These are phyloP conservation scores for Patagioenas fasciata DNA, from an alignment of 2,113 vertebrate species.

Conservation along the genomic window DNA sequence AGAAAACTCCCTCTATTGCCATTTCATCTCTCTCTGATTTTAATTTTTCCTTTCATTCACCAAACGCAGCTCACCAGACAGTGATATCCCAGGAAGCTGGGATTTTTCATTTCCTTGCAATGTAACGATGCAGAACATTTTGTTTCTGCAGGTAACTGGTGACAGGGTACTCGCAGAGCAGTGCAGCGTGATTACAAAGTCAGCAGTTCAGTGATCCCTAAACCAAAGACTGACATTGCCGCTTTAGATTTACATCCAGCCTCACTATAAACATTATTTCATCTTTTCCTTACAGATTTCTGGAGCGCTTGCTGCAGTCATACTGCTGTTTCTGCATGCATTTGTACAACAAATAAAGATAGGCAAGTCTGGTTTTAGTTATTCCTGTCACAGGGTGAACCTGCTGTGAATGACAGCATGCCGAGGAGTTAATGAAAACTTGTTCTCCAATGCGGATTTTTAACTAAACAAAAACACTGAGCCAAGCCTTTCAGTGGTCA, in stretches of 20 bases:
- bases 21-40: background rate
- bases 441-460: background rate
- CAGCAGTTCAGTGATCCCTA: background rate
- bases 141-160: background rate
- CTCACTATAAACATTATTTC: background rate
- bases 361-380: constrained; percentile 31
- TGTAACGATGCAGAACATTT: background rate
- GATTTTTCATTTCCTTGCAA: constrained; percentile 21
- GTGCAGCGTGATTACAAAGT: background rate
- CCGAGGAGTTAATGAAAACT: constrained; percentile 23
- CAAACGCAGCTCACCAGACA: background rate
- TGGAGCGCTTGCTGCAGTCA: background rate
- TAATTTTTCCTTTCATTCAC: background rate
- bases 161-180: background rate
- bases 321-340: background rate
- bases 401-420: background rate
- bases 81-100: background rate
- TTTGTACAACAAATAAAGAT: background rate
- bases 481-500: background rate
- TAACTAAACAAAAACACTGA: constrained; percentile 29
- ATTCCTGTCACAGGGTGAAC: constrained; percentile 17
- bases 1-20: background rate
- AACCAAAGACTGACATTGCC: background rate
- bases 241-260: background rate
- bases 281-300: background rate